phyloP scores from a whole-genome alignment of 2,888 invertebrate genomes.

The Odiellus spinosus region DNA sequence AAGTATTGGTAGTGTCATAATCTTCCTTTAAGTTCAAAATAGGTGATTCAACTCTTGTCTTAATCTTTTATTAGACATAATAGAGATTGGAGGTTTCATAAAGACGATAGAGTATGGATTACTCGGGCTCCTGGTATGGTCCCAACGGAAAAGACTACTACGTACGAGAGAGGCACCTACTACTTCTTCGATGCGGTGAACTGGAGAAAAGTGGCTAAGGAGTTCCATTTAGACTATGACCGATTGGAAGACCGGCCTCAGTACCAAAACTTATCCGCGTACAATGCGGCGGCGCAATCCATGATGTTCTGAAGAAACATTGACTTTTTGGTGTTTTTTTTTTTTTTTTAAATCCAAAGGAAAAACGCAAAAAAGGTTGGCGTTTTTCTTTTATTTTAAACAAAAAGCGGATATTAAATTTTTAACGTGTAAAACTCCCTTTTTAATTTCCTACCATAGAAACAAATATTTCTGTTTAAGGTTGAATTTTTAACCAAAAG shows the following conservation, averaged over 20 bases:
- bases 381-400: too few species aligned
- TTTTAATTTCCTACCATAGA: too few species aligned
- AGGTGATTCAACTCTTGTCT: too few species aligned
- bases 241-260: conserved; percentile 83
- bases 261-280: conserved; percentile 9
- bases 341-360: too few species aligned
- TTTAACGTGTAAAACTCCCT: too few species aligned
- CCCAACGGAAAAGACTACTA: conserved; percentile 82
- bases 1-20: conserved; percentile 34
- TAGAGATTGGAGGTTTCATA: conserved; percentile 99
- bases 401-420: too few species aligned
- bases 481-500: too few species aligned
- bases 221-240: conserved; percentile 97
- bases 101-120: conserved; percentile 96
- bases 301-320: conserved; percentile 9
- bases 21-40: background rate
- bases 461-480: too few species aligned
- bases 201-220: conserved; percentile 98
- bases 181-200: conserved; percentile 98
- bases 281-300: conserved; percentile 6
- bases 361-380: too few species aligned
- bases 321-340: background rate
- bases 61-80: conserved; percentile 55
- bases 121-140: conserved; percentile 91
- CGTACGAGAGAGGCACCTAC: conserved; percentile 96